Conservation (phyloP, 2,113 vertebrate species). For the Mobula birostris region DNA sequence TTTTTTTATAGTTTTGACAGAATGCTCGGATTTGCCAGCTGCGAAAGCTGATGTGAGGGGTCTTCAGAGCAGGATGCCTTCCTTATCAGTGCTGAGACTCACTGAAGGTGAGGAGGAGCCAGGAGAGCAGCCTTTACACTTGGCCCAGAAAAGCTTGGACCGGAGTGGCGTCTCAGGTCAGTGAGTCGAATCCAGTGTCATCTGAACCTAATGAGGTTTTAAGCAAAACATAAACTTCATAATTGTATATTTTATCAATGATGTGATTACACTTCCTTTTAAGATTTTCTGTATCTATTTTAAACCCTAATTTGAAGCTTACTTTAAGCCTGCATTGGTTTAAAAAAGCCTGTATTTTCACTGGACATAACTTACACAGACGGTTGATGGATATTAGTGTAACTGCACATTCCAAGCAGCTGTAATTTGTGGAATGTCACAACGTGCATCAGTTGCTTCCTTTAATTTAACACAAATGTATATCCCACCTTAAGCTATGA, state of each 20-base stretch:
- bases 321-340: background rate
- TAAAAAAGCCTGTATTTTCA: background rate
- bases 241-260: background rate
- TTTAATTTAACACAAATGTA: background rate
- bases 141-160: too few relatives aligned
- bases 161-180: too few relatives aligned
- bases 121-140: too few relatives aligned
- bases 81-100: too few relatives aligned
- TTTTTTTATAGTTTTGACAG: too few relatives aligned
- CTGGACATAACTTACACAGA: background rate
- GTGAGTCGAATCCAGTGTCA: too few relatives aligned
- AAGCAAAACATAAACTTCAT: background rate
- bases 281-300: background rate
- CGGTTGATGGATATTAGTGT: background rate
- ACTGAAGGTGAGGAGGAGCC: too few relatives aligned
- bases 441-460: background rate
- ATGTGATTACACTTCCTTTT: background rate
- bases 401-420: background rate
- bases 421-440: background rate
- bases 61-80: too few relatives aligned
- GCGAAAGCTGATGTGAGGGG: too few relatives aligned
- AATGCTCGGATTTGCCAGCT: too few relatives aligned
- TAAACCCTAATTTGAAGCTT: background rate
- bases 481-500: background rate
- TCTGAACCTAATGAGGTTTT: background rate